Evolutionary conservation across 1,140 invertebrate species (phyloP).

Genomic region (Arion vulgaris): DNA sequence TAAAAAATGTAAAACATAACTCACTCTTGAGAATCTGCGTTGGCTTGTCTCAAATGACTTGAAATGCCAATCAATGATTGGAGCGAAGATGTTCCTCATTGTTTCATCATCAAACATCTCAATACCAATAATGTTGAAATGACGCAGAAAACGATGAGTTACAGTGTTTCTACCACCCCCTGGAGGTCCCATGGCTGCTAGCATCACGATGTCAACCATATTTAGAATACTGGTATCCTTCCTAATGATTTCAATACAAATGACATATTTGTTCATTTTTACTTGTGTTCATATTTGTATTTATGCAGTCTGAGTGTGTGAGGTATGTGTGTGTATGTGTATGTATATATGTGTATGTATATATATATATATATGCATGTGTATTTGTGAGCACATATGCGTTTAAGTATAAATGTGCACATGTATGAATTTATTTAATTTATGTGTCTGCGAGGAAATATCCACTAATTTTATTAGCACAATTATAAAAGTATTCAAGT

Average conservation of each 20-base stretch:
- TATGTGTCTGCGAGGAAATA: too few relatives aligned
- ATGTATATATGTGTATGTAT: too few relatives aligned
- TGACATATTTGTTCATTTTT: neutral
- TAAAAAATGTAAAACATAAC: too few relatives aligned
- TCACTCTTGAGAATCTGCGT: slow-evolving; percentile 68
- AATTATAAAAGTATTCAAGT: too few relatives aligned
- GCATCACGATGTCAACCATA: slow-evolving; percentile 69
- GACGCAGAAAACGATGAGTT: slow-evolving; percentile 69
- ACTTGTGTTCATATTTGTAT: neutral
- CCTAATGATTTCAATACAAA: slow-evolving; percentile 48
- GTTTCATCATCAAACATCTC: slow-evolving; percentile 73
- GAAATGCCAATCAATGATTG: slow-evolving; percentile 74
- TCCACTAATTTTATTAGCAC: too few relatives aligned
- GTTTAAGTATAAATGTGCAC: too few relatives aligned
- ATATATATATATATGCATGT: too few relatives aligned
- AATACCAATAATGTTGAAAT: slow-evolving; percentile 72
- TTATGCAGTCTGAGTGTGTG: neutral
- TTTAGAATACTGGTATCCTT: slow-evolving; percentile 70
- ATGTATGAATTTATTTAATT: too few relatives aligned
- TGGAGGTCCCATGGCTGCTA: slow-evolving; percentile 71
- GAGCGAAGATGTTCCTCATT: slow-evolving; percentile 72
- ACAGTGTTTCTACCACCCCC: slow-evolving; percentile 71
- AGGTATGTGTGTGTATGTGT: neutral
- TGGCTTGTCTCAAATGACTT: slow-evolving; percentile 73
- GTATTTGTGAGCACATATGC: too few relatives aligned